Base-by-base conservation (phyloP, 2,797 vertebrate species). In the Falco berigora region DNA sequence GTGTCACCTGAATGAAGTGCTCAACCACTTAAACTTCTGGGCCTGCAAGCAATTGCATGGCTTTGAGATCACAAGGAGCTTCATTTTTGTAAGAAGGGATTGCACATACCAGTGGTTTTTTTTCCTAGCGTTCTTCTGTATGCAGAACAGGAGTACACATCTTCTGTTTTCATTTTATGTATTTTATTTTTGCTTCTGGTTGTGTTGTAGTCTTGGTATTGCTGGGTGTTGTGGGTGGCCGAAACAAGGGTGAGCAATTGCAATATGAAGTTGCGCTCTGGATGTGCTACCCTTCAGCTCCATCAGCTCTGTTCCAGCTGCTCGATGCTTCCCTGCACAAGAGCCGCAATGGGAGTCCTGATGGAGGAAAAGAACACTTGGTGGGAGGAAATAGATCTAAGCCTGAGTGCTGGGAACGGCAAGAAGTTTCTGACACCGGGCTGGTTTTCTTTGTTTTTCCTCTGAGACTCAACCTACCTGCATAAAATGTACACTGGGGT, bases 291-390 rank as follows among this genome's bases (percentile, higher is more conserved):
- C 61, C 42, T 90, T 30, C 53, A 56, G 64, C 77, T 76, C 46
- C 19, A 6, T 61, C 71, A 63, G 36, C 67, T 55, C 38, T 69
- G 46, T 10, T 73, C 44, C 81, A 87, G 55, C 89, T 75, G 75
- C 86, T 58, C 2, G 4, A 9, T 69, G 61, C 79, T 64, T 67
- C n/a, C 18, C 20, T 4, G 6, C 22, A 40, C 61, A 1, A 4
- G 6, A 25, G 17, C n/a, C 8, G 1, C 59, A 32, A 0, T 0
- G 3, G 25, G 72, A 36, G n/a, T 47, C 3, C 2, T 67, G 53
- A 59, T 55, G 76, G 25, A 75, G 27, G 47, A 80, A 62, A 68
- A 34, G 32, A 79, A 12, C 1, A 1, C 34, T 58, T 5, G 4
- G 10, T 10, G 42, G 46, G 46, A 69, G 32, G 55, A 28, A 73